Percentiles rank a stretch among this genome's conserved stretches.
Evolutionary conservation across 2,888 invertebrate genomes (phyloP).

Genomic region (Carpatolechia fugitivella): DNA sequence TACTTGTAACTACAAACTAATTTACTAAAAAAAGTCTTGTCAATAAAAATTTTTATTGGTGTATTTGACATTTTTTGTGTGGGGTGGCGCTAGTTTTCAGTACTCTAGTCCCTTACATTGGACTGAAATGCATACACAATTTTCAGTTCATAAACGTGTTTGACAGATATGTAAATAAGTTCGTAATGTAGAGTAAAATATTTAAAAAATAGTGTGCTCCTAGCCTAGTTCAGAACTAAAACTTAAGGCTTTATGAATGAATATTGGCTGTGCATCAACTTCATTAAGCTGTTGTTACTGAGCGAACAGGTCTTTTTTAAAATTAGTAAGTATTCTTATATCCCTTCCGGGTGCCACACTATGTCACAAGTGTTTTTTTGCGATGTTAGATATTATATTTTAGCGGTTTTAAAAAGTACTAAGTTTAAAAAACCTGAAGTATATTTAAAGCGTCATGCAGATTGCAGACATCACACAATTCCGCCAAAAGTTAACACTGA

Average conservation of each 20-base stretch:
- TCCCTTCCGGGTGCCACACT: neutral
- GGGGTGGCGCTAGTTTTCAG: too few relatives aligned
- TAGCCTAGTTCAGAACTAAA: neutral
- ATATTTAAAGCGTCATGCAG: conserved; percentile 61
- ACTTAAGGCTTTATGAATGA: conserved; percentile 43
- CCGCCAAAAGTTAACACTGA: conserved; percentile 70
- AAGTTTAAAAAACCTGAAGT: neutral
- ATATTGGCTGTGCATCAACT: conserved; percentile 56
- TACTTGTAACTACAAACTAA: too few relatives aligned
- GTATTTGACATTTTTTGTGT: too few relatives aligned
- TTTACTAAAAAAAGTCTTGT: too few relatives aligned
- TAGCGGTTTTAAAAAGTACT: neutral
- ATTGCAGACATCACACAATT: conserved; percentile 63
- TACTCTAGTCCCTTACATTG: too few relatives aligned
- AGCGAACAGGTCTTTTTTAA: conserved; percentile 20
- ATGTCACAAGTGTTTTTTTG: neutral
- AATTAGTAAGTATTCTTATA: neutral
- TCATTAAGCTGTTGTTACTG: conserved; percentile 32
- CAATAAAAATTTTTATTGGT: too few relatives aligned
- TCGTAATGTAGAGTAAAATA: too few relatives aligned
- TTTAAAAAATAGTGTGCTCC: neutral
- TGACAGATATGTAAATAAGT: too few relatives aligned
- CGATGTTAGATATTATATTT: neutral
- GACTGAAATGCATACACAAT: too few relatives aligned
- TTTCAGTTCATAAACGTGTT: too few relatives aligned